Evolutionary conservation across 2,797 vertebrate species (phyloP).

Genomic region (Coccyzus lansbergi): DNA sequence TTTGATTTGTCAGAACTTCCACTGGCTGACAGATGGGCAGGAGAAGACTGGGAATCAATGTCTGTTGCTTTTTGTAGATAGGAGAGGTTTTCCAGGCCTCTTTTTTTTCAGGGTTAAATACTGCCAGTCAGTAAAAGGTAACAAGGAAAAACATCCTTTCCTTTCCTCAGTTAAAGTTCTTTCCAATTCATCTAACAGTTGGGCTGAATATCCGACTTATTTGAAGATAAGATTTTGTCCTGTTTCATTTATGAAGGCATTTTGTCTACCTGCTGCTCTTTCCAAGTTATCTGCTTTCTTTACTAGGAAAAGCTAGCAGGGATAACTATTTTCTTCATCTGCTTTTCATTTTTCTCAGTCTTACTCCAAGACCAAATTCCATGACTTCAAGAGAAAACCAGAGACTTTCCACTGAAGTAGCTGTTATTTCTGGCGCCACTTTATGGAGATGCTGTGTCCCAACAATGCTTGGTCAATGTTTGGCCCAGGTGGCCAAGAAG

Average conservation of each 20-base stretch:
- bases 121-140: neutral
- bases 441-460: neutral
- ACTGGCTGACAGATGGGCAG: constrained; percentile 1
- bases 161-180: neutral
- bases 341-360: neutral
- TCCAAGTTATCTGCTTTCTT: neutral
- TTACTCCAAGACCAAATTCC: neutral
- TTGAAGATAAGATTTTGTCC: neutral
- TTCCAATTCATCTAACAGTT: neutral
- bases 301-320: neutral
- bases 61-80: neutral
- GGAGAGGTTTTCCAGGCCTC: neutral
- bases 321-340: neutral
- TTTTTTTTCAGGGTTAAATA: neutral
- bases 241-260: neutral
- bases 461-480: too few species aligned
- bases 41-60: neutral
- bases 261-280: neutral
- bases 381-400: neutral
- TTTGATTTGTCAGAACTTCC: neutral
- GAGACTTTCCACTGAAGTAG: neutral
- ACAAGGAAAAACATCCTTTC: neutral
- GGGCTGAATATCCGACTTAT: neutral
- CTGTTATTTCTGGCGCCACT: neutral
- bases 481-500: too few species aligned